Evolutionary conservation across 2,888 invertebrate species (phyloP), one percentile per base, ranked within the genome.

Genomic region (Brachylomia viminalis): DNA sequence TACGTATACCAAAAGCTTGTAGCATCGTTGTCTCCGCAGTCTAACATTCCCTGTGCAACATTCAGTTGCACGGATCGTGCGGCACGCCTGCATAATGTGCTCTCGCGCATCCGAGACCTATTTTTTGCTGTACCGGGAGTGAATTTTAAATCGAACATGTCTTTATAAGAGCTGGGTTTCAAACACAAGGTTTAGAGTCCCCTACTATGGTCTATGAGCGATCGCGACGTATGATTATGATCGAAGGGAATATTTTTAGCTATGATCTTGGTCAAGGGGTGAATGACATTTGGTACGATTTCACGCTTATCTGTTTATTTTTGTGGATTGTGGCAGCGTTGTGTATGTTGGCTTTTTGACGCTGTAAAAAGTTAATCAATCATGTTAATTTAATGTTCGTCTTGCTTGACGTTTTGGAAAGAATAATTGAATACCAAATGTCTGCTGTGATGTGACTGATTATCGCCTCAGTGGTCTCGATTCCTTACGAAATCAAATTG

Each of bases 41-140:
- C 84, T 84, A 77, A 88, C 89, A 90, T 90, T 91, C 86, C 80
- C 82, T 82, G 78, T 79, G 88, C 79, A 85, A 83, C 86, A 87
- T 89, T 86, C 88, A 87, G 89, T 85, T 87, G 89, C 90, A 86
- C 80, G 86, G 90, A 87, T 96, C 96, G 96, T 96, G 96, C 93
- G 77, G 95, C 96, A 96, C 96, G 96, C 95, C 93, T 92, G 95
- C 95, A 96, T 96, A 94, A 96, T 96, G 94, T 90, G 93, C 90
- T 86, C 84, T 89, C 87, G 92, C 92, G 92, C 92, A 92, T 90
- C 91, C 89, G 85, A 93, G 93, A 93, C 95, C 95, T 94, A 95
- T 96, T 96, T 96, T 96, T 96, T 96, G 94, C 93, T 92, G 94
- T 93, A 92, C 90, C 89, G 87, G 90, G 90, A 93, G 92, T 93